Conservation (phyloP, 1,140 invertebrate genomes). For the Uloborus diversus region DNA sequence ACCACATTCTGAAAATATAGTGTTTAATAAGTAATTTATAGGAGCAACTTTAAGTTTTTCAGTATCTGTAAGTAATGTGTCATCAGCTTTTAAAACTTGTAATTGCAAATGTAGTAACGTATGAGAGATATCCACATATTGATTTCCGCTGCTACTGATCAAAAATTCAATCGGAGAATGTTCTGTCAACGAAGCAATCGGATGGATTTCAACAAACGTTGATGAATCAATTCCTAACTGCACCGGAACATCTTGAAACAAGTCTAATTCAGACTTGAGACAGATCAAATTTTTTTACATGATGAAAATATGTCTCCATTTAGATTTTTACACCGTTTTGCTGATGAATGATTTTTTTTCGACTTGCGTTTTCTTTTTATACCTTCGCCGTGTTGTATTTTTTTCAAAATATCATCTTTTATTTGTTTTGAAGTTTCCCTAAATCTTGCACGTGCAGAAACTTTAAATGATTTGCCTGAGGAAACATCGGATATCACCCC, state of each 20-base stretch:
- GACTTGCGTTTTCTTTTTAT: conserved; percentile 1
- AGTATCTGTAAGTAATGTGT: neutral
- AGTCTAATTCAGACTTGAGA: neutral
- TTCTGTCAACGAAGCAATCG: neutral
- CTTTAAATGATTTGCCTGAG: neutral
- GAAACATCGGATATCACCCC: neutral
- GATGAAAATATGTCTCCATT: neutral
- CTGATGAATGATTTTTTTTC: neutral
- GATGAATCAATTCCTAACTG: conserved; percentile 1
- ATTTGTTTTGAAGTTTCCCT: neutral
- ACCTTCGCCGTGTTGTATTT: neutral
- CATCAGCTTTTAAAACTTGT: too few species aligned
- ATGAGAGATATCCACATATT: conserved; percentile 33
- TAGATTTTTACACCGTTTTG: neutral
- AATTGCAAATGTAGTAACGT: neutral
- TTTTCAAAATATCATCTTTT: neutral
- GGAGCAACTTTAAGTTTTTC: neutral
- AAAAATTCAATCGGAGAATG: conserved; percentile 16
- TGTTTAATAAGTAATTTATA: conserved; percentile 32
- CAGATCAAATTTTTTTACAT: neutral
- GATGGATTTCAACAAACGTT: conserved; percentile 4
- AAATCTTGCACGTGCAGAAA: neutral
- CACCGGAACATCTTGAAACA: neutral
- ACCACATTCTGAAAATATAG: conserved; percentile 8
- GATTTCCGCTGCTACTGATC: neutral